phyloP scores from a whole-genome alignment of 2,797 vertebrate genomes.

The Syngnathus rostellatus region DNA sequence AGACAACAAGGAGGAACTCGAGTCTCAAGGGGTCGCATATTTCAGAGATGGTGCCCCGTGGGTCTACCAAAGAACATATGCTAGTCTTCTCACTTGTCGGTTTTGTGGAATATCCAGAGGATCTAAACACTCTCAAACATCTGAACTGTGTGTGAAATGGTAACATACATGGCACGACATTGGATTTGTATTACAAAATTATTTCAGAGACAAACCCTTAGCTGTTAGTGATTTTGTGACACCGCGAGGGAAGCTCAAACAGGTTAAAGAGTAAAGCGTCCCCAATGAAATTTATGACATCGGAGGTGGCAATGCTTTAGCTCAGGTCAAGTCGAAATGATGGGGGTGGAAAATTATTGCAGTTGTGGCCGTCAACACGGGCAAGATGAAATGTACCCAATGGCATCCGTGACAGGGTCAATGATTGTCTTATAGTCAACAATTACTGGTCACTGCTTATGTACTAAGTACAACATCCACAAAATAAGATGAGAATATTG shows the following conservation, averaged over 20 bases:
- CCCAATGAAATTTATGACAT: slow-evolving; percentile 22
- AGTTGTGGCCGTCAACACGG: slow-evolving; percentile 39
- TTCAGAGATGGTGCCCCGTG: slow-evolving; percentile 53
- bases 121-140: slow-evolving; percentile 16
- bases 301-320: slow-evolving; percentile 14
- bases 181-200: not conserved
- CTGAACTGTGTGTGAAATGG: not conserved
- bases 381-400: slow-evolving; percentile 43
- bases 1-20: slow-evolving; percentile 60
- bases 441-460: slow-evolving; percentile 5
- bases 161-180: not conserved
- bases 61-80: slow-evolving; percentile 35
- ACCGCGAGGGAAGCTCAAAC: not conserved
- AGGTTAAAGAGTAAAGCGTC: slow-evolving; percentile 7
- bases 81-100: slow-evolving; percentile 27
- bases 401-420: slow-evolving; percentile 40
- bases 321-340: slow-evolving; percentile 22
- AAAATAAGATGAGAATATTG: not conserved
- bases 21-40: slow-evolving; percentile 53
- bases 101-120: slow-evolving; percentile 15
- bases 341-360: slow-evolving; percentile 34
- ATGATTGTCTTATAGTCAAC: slow-evolving; percentile 23
- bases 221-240: not conserved
- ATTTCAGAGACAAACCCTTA: slow-evolving; percentile 14
- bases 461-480: not conserved